These are phyloP conservation scores for Caenorhabditis macrosperma DNA, from an alignment of 2,888 invertebrate species.

Conservation along the genomic window DNA sequence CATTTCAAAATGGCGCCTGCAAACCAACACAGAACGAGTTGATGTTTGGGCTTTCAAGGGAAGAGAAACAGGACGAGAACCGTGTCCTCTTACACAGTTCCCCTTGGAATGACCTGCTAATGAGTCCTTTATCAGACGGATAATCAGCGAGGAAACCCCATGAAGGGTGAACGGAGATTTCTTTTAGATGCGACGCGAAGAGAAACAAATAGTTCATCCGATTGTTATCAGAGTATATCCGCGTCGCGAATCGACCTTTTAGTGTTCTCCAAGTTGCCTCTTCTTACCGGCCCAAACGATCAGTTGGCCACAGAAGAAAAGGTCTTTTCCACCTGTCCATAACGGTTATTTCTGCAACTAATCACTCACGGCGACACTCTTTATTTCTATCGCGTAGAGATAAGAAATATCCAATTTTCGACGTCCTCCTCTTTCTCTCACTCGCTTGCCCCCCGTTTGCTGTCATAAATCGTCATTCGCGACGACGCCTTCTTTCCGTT, in stretches of 20 bases:
- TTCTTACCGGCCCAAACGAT: neutral
- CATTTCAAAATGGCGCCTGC: too few species aligned
- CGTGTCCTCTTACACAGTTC: too few species aligned
- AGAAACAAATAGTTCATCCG: slow-evolving; percentile 33
- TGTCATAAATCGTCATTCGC: neutral
- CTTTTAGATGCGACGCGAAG: slow-evolving; percentile 10
- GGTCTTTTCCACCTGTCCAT: neutral
- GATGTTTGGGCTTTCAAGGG: too few species aligned
- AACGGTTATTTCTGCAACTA: too few species aligned
- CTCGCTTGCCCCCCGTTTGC: neutral
- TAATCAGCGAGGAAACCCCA: slow-evolving; percentile 25
- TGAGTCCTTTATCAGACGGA: slow-evolving; percentile 8
- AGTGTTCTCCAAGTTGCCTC: slow-evolving; percentile 11
- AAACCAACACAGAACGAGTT: too few species aligned
- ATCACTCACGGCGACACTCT: too few species aligned
- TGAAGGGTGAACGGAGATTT: slow-evolving; percentile 7
- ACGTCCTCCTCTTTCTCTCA: neutral
- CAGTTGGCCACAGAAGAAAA: neutral
- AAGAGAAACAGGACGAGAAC: too few species aligned
- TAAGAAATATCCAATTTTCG: too few species aligned
- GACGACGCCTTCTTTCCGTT: neutral
- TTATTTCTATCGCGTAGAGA: too few species aligned
- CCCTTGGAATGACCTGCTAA: neutral
- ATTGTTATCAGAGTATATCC: slow-evolving; percentile 44
- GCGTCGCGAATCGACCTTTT: slow-evolving; percentile 40